Base-by-base conservation (phyloP, 2,888 invertebrate species). In the Parthenolecanium corni region DNA sequence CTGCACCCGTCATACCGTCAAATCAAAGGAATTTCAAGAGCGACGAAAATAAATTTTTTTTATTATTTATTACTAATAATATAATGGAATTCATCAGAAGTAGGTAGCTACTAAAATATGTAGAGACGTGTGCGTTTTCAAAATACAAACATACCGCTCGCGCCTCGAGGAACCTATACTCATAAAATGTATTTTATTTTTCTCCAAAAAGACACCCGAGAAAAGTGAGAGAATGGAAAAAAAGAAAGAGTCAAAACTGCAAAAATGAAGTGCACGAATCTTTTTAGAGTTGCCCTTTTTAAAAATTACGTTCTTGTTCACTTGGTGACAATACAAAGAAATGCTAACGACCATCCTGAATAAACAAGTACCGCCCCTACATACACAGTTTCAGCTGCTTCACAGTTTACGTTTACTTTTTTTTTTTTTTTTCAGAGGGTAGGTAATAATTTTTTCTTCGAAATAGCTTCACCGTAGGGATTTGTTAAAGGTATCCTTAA, bases 281-380 rank as follows among this genome's bases (percentile, higher is more conserved):
- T 21, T 23, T 49, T 31, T 31, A 31, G 9, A 31, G 9, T 4
- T 6, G 31, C 31, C 9, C 31, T 9, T 9, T 31, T 9, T 31
- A 31, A 31, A 49, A 49, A 49, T 49, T 49, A 49, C 49, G 49
- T 49, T 23, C 49, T 49, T 49, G 49, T 49, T 49, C 49, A 23
- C 49, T 23, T 18, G 20, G 6, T 49, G 49, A 14, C 14, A 14
- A 49, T 49, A 49, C 49, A 49, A 49, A 49, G 49, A 49, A 21
- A 18, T 21, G 23, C 49, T 49, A 49, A 49, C 49, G 49, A 49
- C 23, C 23, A 23, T 49, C 49, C 49, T 49, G 49, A 49, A 49
- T 49, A 49, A 49, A 49, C 49, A 49, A 49, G 49, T 2, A 49
- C 49, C 49, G 49, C 49, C 49, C 44, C 49, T 18, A 49, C 49